A percentile compares a stretch with the other conserved stretches of the same genome.
Conservation (phyloP, 2,797 vertebrate genomes). For the Paedocypris micromegethes region DNA sequence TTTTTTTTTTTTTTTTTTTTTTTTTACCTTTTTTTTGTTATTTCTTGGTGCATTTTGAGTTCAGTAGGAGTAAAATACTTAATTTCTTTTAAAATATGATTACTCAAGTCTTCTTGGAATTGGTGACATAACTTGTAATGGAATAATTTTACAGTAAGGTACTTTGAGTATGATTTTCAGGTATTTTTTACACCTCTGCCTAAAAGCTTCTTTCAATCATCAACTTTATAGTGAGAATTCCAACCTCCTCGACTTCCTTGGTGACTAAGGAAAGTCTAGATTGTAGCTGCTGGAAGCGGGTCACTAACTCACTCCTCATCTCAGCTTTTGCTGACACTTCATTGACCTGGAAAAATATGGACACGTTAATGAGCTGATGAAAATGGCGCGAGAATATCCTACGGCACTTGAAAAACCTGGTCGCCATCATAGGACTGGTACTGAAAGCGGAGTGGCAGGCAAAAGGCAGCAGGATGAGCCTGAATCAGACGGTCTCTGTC, state of each 20-base stretch:
- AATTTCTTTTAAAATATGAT: too few species aligned
- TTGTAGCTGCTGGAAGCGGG: constrained; percentile 75
- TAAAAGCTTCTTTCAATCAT: too few species aligned
- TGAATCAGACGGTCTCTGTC: constrained; percentile 77
- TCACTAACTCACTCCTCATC: constrained; percentile 73
- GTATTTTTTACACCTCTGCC: too few species aligned
- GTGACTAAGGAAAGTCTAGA: constrained; percentile 65
- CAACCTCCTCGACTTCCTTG: constrained; percentile 76
- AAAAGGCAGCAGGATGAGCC: constrained; percentile 73
- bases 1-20: not conserved
- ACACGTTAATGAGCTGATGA: constrained; percentile 1
- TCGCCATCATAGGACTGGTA: constrained; percentile 84
- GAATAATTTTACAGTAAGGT: too few species aligned
- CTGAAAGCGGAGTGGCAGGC: constrained; percentile 72
- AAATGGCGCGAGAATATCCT: too few species aligned
- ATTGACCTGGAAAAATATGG: constrained; percentile 61
- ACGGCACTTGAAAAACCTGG: constrained; percentile 61
- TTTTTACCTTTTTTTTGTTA: not conserved
- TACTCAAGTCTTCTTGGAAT: too few species aligned
- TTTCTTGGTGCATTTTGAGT: too few species aligned
- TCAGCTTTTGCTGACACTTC: constrained; percentile 72
- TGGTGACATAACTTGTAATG: too few species aligned
- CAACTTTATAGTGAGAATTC: too few species aligned
- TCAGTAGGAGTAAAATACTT: too few species aligned
- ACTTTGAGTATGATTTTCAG: too few species aligned